Base-by-base conservation (phyloP, 2,113 vertebrate genomes). In the Albula goreensis region DNA sequence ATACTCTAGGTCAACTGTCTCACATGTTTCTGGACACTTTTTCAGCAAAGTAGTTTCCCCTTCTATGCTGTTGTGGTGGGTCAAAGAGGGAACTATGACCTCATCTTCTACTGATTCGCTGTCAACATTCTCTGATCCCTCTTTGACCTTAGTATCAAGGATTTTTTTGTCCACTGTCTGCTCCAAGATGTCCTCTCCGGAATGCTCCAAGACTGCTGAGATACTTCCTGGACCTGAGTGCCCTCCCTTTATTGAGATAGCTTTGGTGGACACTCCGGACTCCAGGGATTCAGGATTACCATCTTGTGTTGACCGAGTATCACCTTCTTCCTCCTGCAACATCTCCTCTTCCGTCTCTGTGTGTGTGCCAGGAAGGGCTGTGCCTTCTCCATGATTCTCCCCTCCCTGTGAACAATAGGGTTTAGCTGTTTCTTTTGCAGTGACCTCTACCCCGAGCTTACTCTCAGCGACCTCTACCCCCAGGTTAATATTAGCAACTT, bases 381-480 rank as follows among this genome's bases (percentile, higher is more conserved):
- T 53, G 41, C 52, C 19, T 52, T 60, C 78, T 6, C 10, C 0
- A 22, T 52, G 3, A 50, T 25, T 19, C 8, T 63, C 78, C 50
- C 17, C 41, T 9, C 22, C 56, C 48, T 31, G 19, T 50, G 48
- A 2, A n/a, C n/a, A 1, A 22, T 22, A 74, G 70, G 70, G 70
- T 31, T 22, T 31, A n/a, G 70, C n/a, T 10, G 83, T 15, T 17
- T 83, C 41, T 25, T 6, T 48, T 80, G 66, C 31, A 52, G 51
- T 60, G 82, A 51, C 25, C 80, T 90, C 83, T 84, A 87, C 83
- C 70, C 86, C n/a, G 4, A 31, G 83, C 74, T 22, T 10, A 19
- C 83, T 85, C 63, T 82, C 49, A 80, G 66, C 31, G 82, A 51
- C 25, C 80, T 90, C 83, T 84, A 87, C 83, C 70, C 86, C n/a